phyloP scores from a whole-genome alignment of 2,888 invertebrate genomes.

The Raillietiella orientalis region DNA sequence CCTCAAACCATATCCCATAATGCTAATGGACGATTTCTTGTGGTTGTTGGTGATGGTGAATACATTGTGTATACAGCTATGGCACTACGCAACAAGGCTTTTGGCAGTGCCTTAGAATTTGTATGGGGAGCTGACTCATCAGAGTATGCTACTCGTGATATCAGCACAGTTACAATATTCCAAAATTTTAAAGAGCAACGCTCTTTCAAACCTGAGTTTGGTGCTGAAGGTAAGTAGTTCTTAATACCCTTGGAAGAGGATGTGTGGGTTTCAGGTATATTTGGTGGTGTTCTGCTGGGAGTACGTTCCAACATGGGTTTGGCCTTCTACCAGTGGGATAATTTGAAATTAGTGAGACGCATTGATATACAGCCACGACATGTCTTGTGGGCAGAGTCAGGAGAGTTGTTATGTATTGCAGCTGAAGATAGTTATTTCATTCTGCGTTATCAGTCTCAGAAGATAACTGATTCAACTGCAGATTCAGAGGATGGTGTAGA shows the following conservation, averaged over 20 bases:
- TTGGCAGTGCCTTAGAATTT: conserved; percentile 92
- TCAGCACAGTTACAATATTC: conserved; percentile 65
- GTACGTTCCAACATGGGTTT: conserved; percentile 70
- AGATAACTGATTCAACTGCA: conserved; percentile 38
- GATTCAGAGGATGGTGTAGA: conserved; percentile 73
- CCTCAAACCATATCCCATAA: conserved; percentile 95
- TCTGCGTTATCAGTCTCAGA: conserved; percentile 49
- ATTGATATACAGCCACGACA: conserved; percentile 84
- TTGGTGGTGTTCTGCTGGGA: conserved; percentile 63
- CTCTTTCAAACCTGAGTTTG: conserved; percentile 81
- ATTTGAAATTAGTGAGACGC: conserved; percentile 54
- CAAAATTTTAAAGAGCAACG: conserved; percentile 95
- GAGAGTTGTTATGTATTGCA: conserved; percentile 66
- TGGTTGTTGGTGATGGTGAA: conserved; percentile 97
- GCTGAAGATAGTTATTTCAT: conserved; percentile 88
- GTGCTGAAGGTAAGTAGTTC: conserved; percentile 42
- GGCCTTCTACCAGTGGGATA: conserved; percentile 94
- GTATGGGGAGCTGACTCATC: conserved; percentile 95
- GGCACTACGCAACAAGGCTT: conserved; percentile 93
- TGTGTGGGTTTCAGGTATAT: conserved; percentile 26
- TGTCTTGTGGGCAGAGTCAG: conserved; percentile 90
- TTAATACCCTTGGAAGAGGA: neutral
- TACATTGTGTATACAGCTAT: conserved; percentile 99
- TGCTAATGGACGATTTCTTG: conserved; percentile 75
- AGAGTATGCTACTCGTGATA: conserved; percentile 45